phyloP scores from a whole-genome alignment of 2,888 invertebrate species.

The Sceliomorpha sp. region DNA sequence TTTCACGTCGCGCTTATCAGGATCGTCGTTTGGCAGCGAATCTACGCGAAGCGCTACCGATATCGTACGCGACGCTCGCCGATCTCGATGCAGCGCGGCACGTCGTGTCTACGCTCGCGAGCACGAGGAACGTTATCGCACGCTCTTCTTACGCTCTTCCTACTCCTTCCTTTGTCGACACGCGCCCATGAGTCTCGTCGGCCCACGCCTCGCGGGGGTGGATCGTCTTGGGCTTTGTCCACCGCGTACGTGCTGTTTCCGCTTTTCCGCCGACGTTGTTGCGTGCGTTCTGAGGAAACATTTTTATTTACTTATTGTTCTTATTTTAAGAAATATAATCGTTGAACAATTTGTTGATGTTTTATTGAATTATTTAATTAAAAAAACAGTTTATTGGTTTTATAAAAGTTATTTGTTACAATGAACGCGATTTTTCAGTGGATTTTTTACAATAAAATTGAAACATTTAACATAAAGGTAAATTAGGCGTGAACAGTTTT shows the following conservation, averaged over 20 bases:
- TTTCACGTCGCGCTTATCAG: slow-evolving; percentile 23
- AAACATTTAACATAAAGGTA: no score
- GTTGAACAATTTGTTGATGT: no score
- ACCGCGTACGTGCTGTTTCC: slow-evolving; percentile 11
- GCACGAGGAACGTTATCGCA: slow-evolving; percentile 67
- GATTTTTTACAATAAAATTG: no score
- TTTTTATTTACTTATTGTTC: no score
- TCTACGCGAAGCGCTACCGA: slow-evolving; percentile 18
- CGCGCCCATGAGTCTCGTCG: slow-evolving; percentile 62
- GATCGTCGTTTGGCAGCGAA: slow-evolving; percentile 20
- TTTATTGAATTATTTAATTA: no score
- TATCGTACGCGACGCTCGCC: slow-evolving; percentile 27
- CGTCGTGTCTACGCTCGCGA: slow-evolving; percentile 25
- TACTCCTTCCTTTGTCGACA: slow-evolving; percentile 62
- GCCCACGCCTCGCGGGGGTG: slow-evolving; percentile 64
- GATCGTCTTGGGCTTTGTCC: slow-evolving; percentile 13
- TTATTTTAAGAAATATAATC: no score
- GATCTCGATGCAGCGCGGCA: slow-evolving; percentile 33
- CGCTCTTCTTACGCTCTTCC: slow-evolving; percentile 56
- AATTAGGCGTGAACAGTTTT: no score
- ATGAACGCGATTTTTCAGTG: no score
- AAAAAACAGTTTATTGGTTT: no score
- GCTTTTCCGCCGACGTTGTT: no score
- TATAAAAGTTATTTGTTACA: no score
- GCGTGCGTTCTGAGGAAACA: no score